These are phyloP conservation scores for Ageneiosus marmoratus DNA, from an alignment of 2,113 vertebrate genomes.

Conservation along the genomic window DNA sequence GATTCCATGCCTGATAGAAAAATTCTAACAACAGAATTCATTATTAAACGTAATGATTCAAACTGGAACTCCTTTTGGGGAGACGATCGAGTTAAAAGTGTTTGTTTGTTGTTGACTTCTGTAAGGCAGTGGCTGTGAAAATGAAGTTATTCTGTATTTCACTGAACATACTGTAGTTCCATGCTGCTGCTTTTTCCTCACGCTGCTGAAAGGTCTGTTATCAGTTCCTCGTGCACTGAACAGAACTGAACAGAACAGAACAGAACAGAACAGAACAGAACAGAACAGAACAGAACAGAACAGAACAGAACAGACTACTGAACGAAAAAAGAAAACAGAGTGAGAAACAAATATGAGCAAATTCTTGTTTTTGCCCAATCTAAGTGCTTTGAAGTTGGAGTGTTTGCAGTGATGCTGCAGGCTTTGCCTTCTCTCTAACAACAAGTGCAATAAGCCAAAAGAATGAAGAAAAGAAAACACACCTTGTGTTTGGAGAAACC, in stretches of 20 bases:
- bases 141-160: slow-evolving; percentile 1
- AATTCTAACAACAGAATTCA: too few species aligned
- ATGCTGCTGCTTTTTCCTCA: background rate
- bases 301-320: slow-evolving; percentile 19
- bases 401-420: slow-evolving; percentile 63
- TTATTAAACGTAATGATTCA: too few species aligned
- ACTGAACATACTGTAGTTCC: slow-evolving; percentile 28
- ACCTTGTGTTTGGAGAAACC: slow-evolving; percentile 16
- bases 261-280: slow-evolving; percentile 15
- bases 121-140: background rate
- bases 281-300: slow-evolving; percentile 12
- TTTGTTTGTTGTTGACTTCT: slow-evolving; percentile 5
- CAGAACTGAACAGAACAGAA: slow-evolving; percentile 26
- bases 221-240: slow-evolving; percentile 4
- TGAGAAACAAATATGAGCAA: slow-evolving; percentile 50
- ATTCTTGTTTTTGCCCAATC: slow-evolving; percentile 49
- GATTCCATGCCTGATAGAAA: too few species aligned
- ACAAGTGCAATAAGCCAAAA: slow-evolving; percentile 58
- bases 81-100: background rate
- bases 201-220: slow-evolving; percentile 40
- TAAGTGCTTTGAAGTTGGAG: slow-evolving; percentile 67
- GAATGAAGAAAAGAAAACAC: slow-evolving; percentile 45
- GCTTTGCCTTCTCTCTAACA: slow-evolving; percentile 66
- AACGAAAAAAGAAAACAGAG: slow-evolving; percentile 19
- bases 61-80: background rate